Percentiles rank a stretch among this genome's conserved stretches.
Conservation (phyloP, 2,113 vertebrate genomes). For the Arizona elegans region DNA sequence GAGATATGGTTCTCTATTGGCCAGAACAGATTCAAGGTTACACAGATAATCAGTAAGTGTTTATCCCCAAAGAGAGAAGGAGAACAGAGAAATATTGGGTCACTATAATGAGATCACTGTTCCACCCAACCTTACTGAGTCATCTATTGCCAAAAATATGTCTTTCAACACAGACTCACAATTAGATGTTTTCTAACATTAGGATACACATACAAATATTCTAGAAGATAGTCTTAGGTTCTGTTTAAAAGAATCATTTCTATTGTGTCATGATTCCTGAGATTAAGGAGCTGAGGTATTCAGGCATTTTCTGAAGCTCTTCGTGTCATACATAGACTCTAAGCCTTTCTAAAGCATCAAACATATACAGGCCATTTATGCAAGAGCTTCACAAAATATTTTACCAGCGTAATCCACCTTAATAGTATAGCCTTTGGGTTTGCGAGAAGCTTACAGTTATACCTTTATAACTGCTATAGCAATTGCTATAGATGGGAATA, state of each 20-base stretch:
- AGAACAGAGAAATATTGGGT: neutral
- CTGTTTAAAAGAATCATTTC: conserved; percentile 18
- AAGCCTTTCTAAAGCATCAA: rapidly evolving
- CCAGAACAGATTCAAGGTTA: neutral
- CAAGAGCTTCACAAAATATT: neutral
- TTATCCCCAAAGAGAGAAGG: neutral
- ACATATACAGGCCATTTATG: neutral
- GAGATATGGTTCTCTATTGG: neutral
- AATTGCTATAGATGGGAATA: neutral
- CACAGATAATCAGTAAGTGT: neutral
- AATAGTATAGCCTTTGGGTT: neutral
- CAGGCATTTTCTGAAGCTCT: neutral
- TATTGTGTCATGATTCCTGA: conserved; percentile 2
- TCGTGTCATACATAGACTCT: neutral
- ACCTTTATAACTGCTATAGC: neutral
- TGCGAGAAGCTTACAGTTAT: neutral
- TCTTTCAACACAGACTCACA: conserved; percentile 12
- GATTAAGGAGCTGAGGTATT: conserved; percentile 9
- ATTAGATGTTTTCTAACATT: conserved; percentile 16
- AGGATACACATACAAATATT: conserved; percentile 28
- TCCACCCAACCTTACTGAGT: neutral
- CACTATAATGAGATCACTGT: neutral
- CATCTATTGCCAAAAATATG: neutral
- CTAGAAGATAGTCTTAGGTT: conserved; percentile 9
- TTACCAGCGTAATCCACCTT: neutral